phyloP scores from a whole-genome alignment of 2,113 vertebrate species.

The Epinephelus cyanopodus region DNA sequence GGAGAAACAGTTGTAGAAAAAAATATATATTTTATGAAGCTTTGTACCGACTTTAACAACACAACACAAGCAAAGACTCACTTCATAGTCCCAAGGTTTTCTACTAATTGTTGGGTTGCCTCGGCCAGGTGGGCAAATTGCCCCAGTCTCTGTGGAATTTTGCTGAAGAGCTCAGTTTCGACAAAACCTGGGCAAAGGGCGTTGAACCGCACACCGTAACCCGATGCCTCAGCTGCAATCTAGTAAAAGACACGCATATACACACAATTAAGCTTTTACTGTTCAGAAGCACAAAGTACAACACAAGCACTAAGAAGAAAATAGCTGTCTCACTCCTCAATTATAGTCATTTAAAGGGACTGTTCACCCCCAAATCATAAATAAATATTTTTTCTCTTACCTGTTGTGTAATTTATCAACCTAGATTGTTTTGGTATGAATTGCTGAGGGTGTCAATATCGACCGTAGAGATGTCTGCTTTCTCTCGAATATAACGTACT shows the following conservation, averaged over 20 bases:
- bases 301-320: no score
- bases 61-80: slow-evolving; percentile 50
- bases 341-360: no score
- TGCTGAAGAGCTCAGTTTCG: slow-evolving; percentile 64
- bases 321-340: no score
- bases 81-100: slow-evolving; percentile 47
- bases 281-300: not conserved
- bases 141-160: slow-evolving; percentile 34
- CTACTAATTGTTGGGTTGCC: fast-evolving
- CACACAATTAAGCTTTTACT: not conserved
- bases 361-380: no score
- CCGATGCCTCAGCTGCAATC: slow-evolving; percentile 46
- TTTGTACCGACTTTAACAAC: not conserved
- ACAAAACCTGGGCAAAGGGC: slow-evolving; percentile 78
- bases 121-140: slow-evolving; percentile 35
- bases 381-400: no score
- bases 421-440: no score
- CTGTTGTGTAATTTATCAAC: no score
- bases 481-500: no score
- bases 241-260: slow-evolving; percentile 14
- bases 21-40: not conserved
- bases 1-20: not conserved
- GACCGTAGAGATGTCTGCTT: no score
- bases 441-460: no score
- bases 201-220: slow-evolving; percentile 80